Base-by-base conservation (phyloP, 2,113 vertebrate species). In the Embiotoca jacksoni region DNA sequence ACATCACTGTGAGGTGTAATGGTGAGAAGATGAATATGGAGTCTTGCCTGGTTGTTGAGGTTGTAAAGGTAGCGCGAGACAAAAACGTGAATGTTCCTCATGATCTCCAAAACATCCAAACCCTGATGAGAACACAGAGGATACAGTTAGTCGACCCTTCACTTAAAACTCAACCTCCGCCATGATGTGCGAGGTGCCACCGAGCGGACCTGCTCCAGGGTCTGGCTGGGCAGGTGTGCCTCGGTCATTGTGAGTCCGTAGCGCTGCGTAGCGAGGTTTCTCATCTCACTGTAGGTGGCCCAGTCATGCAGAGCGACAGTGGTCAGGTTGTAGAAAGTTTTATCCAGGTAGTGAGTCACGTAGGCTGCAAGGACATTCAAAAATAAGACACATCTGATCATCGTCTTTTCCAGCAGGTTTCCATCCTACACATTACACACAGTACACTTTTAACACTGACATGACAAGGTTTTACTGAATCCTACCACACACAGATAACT, bases 271-370 rank as follows among this genome's bases (percentile, higher is more conserved):
- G 98, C 98, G 6, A 99, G 91, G 88, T 98, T 99, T 67, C 98
- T 96, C 98, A 99, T 99, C 92, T 99, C 98, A 31, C 98, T 99
- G 85, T 99, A 99, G 8, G 98, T 99, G 86, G 98, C 98, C 98
- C 98, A 99, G 89, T 99, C 98, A 9, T 99, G 98, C 70, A 99
- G 96, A 78, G 98, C 98, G 30, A 99, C 98, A 0, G 98, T 99
- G 0, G 97, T 99, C 70, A 99, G 91, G 86, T 99, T 99, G 93
- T 99, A 99, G 94, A 99, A 99, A 0, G 97, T 99, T 94, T 98
- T 99, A 82, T 99, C 98, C 92, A 99, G 91, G 83, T 99, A 99
- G 85, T 99, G 98, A 32, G 97, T 99, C 81, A 99, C 98, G 36
- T 97, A 96, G 56, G 96, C 98, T 99, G 92, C 37, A 65, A 39